phyloP scores from a whole-genome alignment of 2,113 vertebrate genomes.

The Anhinga rufa region DNA sequence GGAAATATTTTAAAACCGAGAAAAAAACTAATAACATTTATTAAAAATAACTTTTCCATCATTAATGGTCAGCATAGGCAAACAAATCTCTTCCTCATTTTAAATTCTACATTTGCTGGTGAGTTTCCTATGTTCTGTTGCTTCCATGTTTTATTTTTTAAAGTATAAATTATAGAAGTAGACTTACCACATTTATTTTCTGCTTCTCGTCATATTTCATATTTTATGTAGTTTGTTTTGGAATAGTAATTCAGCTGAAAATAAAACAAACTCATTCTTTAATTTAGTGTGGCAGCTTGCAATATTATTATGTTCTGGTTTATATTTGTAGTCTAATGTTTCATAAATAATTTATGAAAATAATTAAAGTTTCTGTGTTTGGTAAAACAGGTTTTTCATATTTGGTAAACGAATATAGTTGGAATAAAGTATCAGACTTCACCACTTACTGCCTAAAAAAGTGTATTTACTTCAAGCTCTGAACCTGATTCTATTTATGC shows the following conservation, averaged over 20 bases:
- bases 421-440: not conserved
- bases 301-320: not conserved
- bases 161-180: not conserved
- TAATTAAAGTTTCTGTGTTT: not conserved
- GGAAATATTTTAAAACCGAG: not conserved
- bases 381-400: not conserved
- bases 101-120: not conserved
- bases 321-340: not conserved
- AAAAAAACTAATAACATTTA: not conserved
- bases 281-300: not conserved
- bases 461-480: not conserved
- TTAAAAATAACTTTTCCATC: not conserved
- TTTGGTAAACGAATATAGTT: not conserved
- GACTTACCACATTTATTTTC: not conserved
- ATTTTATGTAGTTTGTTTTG: not conserved
- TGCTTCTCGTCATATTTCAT: not conserved
- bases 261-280: not conserved
- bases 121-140: not conserved
- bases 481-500: not conserved
- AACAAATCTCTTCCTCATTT: not conserved
- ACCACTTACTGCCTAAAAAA: not conserved
- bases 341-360: constrained; percentile 7
- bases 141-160: not conserved
- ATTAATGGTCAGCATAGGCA: not conserved
- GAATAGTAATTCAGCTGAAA: not conserved